Evolutionary conservation across 1,140 invertebrate genomes (phyloP).

Genomic region (Yoshiicerus persimilis): DNA sequence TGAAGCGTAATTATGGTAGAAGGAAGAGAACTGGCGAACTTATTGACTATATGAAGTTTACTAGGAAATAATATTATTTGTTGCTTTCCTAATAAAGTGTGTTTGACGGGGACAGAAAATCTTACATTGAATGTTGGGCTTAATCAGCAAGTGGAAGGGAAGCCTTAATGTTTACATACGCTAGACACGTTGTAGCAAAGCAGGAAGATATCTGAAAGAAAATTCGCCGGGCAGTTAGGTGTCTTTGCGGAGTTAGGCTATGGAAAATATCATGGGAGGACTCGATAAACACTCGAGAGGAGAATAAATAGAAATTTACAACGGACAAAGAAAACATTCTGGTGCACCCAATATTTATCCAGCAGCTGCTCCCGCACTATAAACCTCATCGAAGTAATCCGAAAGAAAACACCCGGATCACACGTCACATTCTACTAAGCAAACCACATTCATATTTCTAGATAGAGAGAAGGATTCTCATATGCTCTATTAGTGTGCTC

Average conservation of each 20-base stretch:
- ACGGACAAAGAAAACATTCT: conserved; percentile 37
- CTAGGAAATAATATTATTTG: too few relatives aligned
- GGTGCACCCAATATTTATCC: conserved; percentile 36
- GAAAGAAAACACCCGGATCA: conserved; percentile 32
- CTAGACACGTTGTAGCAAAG: neutral
- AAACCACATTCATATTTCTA: neutral
- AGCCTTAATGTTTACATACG: neutral
- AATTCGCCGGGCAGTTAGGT: neutral
- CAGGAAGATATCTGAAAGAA: neutral
- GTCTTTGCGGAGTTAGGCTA: neutral
- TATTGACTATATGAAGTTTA: too few relatives aligned
- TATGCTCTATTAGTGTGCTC: neutral
- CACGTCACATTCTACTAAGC: neutral
- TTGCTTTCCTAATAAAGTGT: neutral
- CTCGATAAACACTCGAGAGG: conserved; percentile 28
- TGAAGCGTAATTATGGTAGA: too few relatives aligned
- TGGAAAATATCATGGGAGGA: neutral
- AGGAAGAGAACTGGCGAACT: too few relatives aligned
- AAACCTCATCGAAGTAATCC: conserved; percentile 37
- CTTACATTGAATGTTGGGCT: neutral
- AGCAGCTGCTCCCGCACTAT: conserved; percentile 31
- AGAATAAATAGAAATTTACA: conserved; percentile 45
- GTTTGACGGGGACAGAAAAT: neutral
- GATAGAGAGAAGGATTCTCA: neutral
- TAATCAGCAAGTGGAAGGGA: neutral